Evolutionary conservation across 2,797 vertebrate genomes (phyloP).

Genomic region (Sphaeramia orbicularis): DNA sequence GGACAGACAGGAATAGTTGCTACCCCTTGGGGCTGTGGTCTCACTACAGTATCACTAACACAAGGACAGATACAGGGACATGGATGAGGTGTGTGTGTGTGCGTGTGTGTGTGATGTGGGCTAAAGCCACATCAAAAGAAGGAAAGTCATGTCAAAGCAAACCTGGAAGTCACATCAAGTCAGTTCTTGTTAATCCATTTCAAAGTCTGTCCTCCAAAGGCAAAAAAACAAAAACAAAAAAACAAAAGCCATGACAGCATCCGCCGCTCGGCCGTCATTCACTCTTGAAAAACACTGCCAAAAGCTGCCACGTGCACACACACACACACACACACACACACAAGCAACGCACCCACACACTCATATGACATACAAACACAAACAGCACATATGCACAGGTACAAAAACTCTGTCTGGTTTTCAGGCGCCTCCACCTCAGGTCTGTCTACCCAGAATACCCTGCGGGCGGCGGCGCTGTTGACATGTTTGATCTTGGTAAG

Average conservation of each 20-base stretch:
- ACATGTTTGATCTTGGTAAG: constrained; percentile 70
- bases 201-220: constrained; percentile 65
- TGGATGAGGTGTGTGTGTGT: constrained; percentile 28
- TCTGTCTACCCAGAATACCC: constrained; percentile 73
- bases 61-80: constrained; percentile 60
- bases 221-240: constrained; percentile 28
- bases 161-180: constrained; percentile 69
- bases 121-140: constrained; percentile 59
- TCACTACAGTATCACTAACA: constrained; percentile 49
- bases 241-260: constrained; percentile 60
- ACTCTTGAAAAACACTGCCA: constrained; percentile 37
- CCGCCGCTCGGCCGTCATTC: constrained; percentile 36
- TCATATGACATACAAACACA: background rate
- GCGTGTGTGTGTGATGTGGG: constrained; percentile 26
- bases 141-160: constrained; percentile 64
- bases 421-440: constrained; percentile 67
- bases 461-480: constrained; percentile 47
- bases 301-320: constrained; percentile 15
- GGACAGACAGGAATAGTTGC: constrained; percentile 28
- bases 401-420: constrained; percentile 52
- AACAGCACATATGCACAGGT: constrained; percentile 29
- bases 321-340: constrained; percentile 6
- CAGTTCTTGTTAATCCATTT: constrained; percentile 68
- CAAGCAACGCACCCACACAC: constrained; percentile 5
- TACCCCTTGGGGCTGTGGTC: constrained; percentile 43